phyloP scores from a whole-genome alignment of 1,140 invertebrate species.

The Aphis gossypii region DNA sequence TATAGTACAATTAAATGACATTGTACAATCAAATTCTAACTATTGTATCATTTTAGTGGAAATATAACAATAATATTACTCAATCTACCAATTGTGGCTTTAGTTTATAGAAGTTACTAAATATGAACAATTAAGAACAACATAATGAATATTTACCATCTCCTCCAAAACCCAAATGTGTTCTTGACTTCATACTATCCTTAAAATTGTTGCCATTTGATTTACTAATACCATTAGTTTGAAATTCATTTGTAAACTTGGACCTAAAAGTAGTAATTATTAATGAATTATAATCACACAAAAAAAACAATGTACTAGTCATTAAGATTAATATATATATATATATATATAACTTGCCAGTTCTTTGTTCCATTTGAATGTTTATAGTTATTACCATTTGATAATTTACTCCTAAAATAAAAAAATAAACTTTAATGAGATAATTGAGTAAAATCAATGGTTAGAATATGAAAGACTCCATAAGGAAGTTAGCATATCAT shows the following conservation, averaged over 20 bases:
- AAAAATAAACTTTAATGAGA: background rate
- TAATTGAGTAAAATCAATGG: background rate
- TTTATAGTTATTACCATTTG: constrained; percentile 32
- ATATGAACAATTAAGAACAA: background rate
- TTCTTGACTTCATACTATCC: constrained; percentile 44
- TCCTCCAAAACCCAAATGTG: constrained; percentile 50
- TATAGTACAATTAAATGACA: background rate
- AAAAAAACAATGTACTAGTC: background rate
- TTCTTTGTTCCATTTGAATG: constrained; percentile 46
- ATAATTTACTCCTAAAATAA: constrained; percentile 35
- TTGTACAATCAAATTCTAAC: background rate
- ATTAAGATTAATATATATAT: background rate
- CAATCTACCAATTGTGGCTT: background rate
- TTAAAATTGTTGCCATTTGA: constrained; percentile 42
- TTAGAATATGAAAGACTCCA: background rate
- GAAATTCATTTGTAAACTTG: constrained; percentile 40
- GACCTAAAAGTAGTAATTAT: background rate
- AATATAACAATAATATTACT: constrained; percentile 5
- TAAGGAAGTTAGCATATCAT: background rate
- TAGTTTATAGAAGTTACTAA: background rate
- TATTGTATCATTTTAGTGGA: background rate
- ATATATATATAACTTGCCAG: constrained; percentile 12
- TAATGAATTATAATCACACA: background rate
- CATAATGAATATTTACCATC: constrained; percentile 32
- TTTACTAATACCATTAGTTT: constrained; percentile 29